phyloP scores from a whole-genome alignment of 2,113 vertebrate species.

The Limnothrissa miodon region DNA sequence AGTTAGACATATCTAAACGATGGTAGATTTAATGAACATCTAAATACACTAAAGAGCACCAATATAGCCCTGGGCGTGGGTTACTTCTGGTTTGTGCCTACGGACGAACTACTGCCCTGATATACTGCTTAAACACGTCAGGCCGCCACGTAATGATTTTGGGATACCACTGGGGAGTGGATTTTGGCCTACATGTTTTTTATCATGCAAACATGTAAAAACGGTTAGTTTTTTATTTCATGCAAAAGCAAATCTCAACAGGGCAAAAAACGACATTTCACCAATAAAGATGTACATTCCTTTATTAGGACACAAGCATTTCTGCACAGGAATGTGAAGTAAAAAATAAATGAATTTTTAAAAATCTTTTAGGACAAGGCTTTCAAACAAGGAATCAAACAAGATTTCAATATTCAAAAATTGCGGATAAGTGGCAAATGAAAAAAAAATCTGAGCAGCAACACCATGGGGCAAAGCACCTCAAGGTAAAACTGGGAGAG shows the following conservation, averaged over 20 bases:
- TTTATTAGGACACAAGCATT: conserved; percentile 85
- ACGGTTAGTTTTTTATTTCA: neutral
- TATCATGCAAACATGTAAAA: neutral
- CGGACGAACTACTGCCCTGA: no score
- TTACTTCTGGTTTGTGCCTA: no score
- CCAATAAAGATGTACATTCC: conserved; percentile 76
- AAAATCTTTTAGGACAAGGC: conserved; percentile 62
- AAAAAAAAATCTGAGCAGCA: conserved; percentile 61
- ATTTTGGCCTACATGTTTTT: no score
- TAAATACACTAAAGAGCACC: no score
- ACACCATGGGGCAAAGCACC: conserved; percentile 69
- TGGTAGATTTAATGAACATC: no score
- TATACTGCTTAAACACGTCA: no score
- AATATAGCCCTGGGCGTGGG: no score
- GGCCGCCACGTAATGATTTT: no score
- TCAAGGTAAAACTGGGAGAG: conserved; percentile 58
- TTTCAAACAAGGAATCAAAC: conserved; percentile 57
- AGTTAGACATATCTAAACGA: no score
- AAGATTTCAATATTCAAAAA: conserved; percentile 73
- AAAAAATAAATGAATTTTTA: conserved; percentile 65
- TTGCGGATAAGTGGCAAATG: conserved; percentile 65
- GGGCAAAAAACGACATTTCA: neutral
- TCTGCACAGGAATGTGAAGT: conserved; percentile 85
- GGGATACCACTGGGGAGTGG: neutral
- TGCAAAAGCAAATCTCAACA: neutral